Evolutionary conservation across 23 tunicate genomes (phyloP), one percentile per base, ranked within the genome.

Genomic region (Trididemnum miniatum): DNA sequence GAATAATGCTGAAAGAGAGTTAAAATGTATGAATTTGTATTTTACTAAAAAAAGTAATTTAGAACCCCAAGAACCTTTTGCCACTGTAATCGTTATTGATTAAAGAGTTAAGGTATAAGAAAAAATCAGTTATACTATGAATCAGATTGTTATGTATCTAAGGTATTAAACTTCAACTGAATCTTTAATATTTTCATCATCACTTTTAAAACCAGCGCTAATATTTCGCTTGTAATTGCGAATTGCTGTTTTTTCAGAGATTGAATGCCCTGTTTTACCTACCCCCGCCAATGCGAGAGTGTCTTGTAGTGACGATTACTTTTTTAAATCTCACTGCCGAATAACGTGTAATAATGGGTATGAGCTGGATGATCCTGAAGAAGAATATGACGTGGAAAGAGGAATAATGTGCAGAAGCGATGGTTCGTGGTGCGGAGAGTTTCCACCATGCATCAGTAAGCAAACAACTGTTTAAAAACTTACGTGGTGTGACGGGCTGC

Each of bases 351-450:
- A 80, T 20, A 35, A 78, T 27, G 96, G 96, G 34, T 90, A 77
- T 65, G 76, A 64, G 34, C 60, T 90, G 30, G 44, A 35, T 64
- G 89, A 90, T 74, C 96, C 96, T 15, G 96, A 90, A 44, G 57
- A 76, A 22, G 89, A 85, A 26, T 90, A 90, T 51, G 86, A 90
- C 50, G 80, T 22, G 32, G 71, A 73, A 24, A 63, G 35, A 49
- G 96, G 96, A 44, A 36, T 91, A 18, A 64, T 71, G 1, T 91
- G 97, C 64, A 74, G 86, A 65, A 77, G 82, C 34, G 90, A 91
- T 40, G 97, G 97, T 23, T 64, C 65, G 9, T 91, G 97, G 97
- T 91, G 91, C 52, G 97, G 97, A 24, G 97, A 82, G 29, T 63
- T 87, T 0, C 97, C 97, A 26, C 54, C 33, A 5, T 91, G 97